Conservation (phyloP, 2,888 invertebrate genomes). For the Drosophila tripunctata region DNA sequence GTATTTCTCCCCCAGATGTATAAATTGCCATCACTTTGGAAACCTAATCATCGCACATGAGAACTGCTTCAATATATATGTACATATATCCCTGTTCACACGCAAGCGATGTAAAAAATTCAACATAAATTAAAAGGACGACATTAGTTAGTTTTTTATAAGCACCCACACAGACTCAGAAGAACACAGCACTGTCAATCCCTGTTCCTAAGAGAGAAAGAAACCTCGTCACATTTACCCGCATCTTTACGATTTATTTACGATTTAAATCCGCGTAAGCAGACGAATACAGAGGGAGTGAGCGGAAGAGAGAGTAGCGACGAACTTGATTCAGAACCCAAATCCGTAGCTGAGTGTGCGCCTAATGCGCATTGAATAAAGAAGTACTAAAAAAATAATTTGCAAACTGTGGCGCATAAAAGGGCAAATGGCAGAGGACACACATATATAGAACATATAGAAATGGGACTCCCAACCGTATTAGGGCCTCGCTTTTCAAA, state of each 20-base stretch:
- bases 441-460: no score
- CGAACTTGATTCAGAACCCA: constrained; percentile 15
- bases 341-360: constrained; percentile 48
- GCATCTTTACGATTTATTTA: constrained; percentile 61
- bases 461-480: constrained; percentile 11
- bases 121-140: constrained; percentile 69
- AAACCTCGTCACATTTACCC: constrained; percentile 37
- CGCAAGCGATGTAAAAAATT: constrained; percentile 46
- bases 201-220: constrained; percentile 22
- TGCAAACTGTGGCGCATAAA: constrained; percentile 53
- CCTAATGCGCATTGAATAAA: constrained; percentile 77
- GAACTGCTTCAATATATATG: no score
- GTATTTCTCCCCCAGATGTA: not conserved
- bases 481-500: constrained; percentile 59
- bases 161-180: constrained; percentile 1
- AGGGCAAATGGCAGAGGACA: constrained; percentile 28
- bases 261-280: constrained; percentile 52
- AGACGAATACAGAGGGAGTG: no score
- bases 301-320: no score
- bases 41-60: constrained; percentile 48
- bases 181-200: constrained; percentile 25
- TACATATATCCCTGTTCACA: constrained; percentile 24
- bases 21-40: constrained; percentile 46
- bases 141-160: constrained; percentile 66
- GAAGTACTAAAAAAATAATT: constrained; percentile 76